phyloP scores from a whole-genome alignment of 2,113 vertebrate genomes.

The Hylia prasina region DNA sequence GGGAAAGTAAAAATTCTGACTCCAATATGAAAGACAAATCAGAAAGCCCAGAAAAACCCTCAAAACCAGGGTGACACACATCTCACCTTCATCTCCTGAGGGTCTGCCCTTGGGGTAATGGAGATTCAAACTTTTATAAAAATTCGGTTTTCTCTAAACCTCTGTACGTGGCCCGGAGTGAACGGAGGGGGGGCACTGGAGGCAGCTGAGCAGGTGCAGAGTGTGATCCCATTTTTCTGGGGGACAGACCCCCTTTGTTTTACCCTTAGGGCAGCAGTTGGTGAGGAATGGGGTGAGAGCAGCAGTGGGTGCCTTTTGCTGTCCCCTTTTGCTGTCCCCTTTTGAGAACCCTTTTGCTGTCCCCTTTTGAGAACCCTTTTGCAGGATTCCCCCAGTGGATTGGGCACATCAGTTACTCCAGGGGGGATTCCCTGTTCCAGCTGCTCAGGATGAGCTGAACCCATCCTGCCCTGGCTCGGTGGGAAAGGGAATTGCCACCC shows the following conservation, averaged over 20 bases:
- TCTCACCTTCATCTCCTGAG: neutral
- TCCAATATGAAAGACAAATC: too few relatives aligned
- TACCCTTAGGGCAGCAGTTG: fast-evolving
- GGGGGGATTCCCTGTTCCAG: neutral
- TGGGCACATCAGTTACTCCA: neutral
- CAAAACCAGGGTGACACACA: too few relatives aligned
- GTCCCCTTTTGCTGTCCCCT: too few relatives aligned
- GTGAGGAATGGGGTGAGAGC: neutral
- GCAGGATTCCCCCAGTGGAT: neutral
- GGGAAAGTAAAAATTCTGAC: too few relatives aligned
- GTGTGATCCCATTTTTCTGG: neutral
- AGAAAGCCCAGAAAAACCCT: too few relatives aligned
- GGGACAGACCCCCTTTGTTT: fast-evolving
- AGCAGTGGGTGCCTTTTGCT: too few relatives aligned
- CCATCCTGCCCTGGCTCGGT: neutral
- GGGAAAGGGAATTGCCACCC: too few relatives aligned
- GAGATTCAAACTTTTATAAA: neutral
- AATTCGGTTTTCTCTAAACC: neutral
- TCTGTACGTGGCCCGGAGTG: neutral
- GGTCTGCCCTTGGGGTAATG: neutral
- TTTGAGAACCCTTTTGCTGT: fast-evolving
- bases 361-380: too few relatives aligned
- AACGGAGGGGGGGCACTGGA: neutral
- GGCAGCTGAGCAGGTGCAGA: neutral
- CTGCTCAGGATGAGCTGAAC: neutral